A percentile compares a stretch with the other conserved stretches of the same genome.
These are phyloP conservation scores for Agrypnus murinus DNA, from an alignment of 2,888 invertebrate species.

Conservation along the genomic window DNA sequence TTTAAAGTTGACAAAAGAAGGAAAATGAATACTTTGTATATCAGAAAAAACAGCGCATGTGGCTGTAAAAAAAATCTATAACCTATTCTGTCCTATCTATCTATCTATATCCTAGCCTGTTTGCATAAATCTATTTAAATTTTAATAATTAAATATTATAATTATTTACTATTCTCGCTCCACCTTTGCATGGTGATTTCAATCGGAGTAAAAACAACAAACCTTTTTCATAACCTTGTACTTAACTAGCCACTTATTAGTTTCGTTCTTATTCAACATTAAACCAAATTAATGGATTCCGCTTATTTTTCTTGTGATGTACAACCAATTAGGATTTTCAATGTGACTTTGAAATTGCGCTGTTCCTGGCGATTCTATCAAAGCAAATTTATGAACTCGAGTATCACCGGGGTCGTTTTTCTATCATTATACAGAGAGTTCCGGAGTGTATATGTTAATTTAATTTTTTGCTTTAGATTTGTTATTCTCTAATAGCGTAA, in stretches of 20 bases:
- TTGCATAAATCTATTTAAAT: background rate
- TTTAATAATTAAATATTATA: constrained; percentile 5
- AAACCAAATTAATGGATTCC: constrained; percentile 1
- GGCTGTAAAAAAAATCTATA: too few relatives aligned
- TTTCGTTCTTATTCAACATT: background rate
- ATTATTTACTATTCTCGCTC: background rate
- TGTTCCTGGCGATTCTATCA: constrained; percentile 25
- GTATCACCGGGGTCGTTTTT: constrained; percentile 22
- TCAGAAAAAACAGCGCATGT: too few relatives aligned
- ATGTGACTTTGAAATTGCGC: constrained; percentile 19
- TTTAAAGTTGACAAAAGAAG: too few relatives aligned
- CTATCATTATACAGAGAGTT: constrained; percentile 22
- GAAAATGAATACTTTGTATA: too few relatives aligned
- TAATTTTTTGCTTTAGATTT: constrained; percentile 45
- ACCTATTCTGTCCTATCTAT: too few relatives aligned
- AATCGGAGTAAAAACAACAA: background rate
- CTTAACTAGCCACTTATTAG: background rate
- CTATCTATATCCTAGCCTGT: too few relatives aligned
- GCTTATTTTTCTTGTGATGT: constrained; percentile 19
- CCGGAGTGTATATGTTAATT: constrained; percentile 41
- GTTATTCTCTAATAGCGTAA: constrained; percentile 42
- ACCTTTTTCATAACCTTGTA: constrained; percentile 14
- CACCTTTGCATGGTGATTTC: constrained; percentile 14
- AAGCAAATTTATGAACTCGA: background rate
- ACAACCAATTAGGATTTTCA: constrained; percentile 21